phyloP scores from a whole-genome alignment of 2,888 invertebrate species.

The Clitarchus hookeri region DNA sequence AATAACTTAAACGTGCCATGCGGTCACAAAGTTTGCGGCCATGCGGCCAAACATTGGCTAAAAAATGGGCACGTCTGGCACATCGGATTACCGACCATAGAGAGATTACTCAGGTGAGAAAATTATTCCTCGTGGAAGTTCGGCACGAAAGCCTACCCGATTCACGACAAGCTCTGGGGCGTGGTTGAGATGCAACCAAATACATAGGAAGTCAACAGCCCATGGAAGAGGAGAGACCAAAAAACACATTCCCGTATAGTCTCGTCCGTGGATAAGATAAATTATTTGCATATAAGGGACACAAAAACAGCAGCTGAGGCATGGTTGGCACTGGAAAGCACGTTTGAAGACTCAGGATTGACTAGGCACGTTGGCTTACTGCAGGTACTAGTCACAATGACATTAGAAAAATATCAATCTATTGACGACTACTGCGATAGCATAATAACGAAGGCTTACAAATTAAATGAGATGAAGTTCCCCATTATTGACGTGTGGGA shows the following conservation, averaged over 20 bases:
- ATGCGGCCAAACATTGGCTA: background rate
- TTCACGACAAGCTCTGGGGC: background rate
- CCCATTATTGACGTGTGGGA: background rate
- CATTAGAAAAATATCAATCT: background rate
- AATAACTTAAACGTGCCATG: background rate
- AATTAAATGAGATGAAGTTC: background rate
- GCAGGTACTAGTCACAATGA: background rate
- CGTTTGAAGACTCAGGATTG: too few species aligned
- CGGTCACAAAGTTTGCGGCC: background rate
- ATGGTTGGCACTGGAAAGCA: too few species aligned
- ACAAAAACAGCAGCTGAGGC: too few species aligned
- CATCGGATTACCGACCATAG: background rate
- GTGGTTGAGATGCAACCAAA: background rate
- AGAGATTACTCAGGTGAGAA: background rate
- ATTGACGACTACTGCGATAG: background rate
- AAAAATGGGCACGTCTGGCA: background rate
- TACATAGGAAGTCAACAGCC: background rate
- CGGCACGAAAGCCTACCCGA: background rate
- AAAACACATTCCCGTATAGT: background rate
- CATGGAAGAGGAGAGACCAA: background rate
- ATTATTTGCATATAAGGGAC: too few species aligned
- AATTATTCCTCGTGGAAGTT: background rate
- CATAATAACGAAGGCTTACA: background rate
- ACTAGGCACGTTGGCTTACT: background rate
- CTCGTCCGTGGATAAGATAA: too few species aligned